Conservation (phyloP, 2,113 vertebrate genomes). For the Cacatua alba region DNA sequence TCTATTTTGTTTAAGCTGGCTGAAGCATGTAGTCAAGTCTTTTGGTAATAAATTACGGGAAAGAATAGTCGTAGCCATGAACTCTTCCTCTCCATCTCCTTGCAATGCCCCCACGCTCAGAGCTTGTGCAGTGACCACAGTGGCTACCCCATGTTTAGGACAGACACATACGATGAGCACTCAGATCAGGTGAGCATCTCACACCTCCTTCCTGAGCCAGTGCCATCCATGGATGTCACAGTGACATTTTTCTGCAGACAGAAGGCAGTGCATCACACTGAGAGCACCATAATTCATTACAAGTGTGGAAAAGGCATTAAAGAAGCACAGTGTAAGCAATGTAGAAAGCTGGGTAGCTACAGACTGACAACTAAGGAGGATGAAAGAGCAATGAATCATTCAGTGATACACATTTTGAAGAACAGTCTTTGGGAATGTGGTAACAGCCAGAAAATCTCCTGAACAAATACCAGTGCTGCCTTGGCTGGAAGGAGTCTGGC, state of each 20-base stretch:
- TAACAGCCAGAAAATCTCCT: neutral
- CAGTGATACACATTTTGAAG: neutral
- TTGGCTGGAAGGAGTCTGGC: neutral
- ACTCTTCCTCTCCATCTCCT: neutral
- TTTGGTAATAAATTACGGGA: neutral
- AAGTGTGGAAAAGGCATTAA: neutral
- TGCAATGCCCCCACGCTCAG: neutral
- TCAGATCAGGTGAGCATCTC: neutral
- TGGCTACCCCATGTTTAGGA: neutral
- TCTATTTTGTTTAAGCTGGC: neutral
- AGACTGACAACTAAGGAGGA: neutral
- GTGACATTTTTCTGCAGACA: neutral
- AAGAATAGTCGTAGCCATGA: rapidly evolving
- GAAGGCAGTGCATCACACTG: neutral
- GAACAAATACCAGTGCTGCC: neutral
- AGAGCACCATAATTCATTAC: neutral
- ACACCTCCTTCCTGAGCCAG: neutral
- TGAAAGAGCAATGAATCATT: neutral
- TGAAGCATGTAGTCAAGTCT: neutral
- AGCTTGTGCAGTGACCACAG: neutral
- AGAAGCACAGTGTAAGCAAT: neutral
- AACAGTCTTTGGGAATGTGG: neutral
- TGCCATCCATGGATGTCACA: neutral
- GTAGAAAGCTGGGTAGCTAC: neutral
- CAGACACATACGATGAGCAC: neutral